Base-by-base conservation (phyloP, 2,888 invertebrate genomes). In the Acleris emargana region DNA sequence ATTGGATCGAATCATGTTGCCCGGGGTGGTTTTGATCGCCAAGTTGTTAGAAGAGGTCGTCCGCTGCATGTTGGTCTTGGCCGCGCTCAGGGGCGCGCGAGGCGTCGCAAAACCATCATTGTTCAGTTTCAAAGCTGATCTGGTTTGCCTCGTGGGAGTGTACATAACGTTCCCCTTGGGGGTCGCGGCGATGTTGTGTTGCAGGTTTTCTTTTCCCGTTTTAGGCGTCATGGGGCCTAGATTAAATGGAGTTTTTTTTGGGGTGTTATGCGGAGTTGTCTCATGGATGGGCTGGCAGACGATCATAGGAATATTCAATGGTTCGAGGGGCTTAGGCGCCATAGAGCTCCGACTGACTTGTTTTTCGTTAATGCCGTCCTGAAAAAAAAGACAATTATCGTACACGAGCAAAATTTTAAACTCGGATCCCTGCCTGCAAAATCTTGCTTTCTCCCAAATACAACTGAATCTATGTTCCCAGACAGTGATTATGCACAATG, bases 311-410 rank as follows among this genome's bases (percentile, higher is more conserved):
- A 73, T 2, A 9, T 69, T 51, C 9, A 62, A 38, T 17, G 13
- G 32, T 68, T 78, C 83, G 28, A 72, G 77, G 43, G 68, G 77
- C 73, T 73, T 89, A 7, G 68, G 86, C 49, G 78, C 85, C 80
- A 94, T 82, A 0, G 94, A 94, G 69, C 94, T 94, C 67, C 94
- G 91, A 28, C 93, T 80, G 69, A 93, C 91, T 58, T 89, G 85
- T 43, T 91, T 88, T 43, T 92, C 87, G 61, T 91, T 87, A 53
- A 94, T 87, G 67, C 88, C 83, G 45, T 94, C 93, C 89, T 94
- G 88, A 17, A 88, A 89, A 58, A 75, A 58, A 64, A 58, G n/a
- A 16, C n/a, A 5, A 11, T 45, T 45, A 45, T n/a, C n/a, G 4
- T 38, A 16, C 2, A 16, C 16, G 17, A 20, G 3, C 3, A 6